phyloP scores from a whole-genome alignment of 2,888 invertebrate species.

The Allacma fusca region DNA sequence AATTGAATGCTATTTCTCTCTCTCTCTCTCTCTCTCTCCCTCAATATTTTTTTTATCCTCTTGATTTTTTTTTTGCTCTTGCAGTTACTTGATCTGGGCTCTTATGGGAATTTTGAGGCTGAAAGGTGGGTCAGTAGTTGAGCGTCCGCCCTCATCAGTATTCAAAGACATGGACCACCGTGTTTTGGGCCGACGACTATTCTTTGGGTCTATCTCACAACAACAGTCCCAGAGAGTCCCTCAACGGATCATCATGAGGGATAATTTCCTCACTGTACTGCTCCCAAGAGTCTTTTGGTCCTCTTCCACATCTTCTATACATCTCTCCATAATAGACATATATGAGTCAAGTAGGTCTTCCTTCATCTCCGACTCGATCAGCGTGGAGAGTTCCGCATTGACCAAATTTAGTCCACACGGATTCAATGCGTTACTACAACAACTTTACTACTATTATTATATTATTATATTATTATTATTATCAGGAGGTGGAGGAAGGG shows the following conservation, averaged over 20 bases:
- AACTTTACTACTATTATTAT: no score
- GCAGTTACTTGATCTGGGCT: not conserved
- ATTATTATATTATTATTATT: not conserved
- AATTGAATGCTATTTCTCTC: not conserved
- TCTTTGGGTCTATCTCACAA: no score
- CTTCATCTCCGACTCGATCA: not conserved
- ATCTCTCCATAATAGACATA: no score
- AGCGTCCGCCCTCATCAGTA: conserved; percentile 44
- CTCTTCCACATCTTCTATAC: no score
- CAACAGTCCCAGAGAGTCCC: no score
- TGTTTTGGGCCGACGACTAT: not conserved
- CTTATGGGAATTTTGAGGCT: no score
- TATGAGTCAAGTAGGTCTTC: conserved; percentile 38
- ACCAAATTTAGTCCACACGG: conserved; percentile 43
- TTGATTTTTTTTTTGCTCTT: not conserved
- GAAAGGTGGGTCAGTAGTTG: conserved; percentile 44
- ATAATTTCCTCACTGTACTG: no score
- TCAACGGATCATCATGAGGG: no score
- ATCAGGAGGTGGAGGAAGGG: no score
- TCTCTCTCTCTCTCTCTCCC: not conserved
- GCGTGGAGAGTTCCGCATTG: conserved; percentile 37
- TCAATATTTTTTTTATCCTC: not conserved
- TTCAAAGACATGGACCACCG: conserved; percentile 39
- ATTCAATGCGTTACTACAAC: no score
- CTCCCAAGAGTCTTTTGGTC: no score